Evolutionary conservation across 2,797 vertebrate genomes (phyloP).

Genomic region (Choloepus didactylus): DNA sequence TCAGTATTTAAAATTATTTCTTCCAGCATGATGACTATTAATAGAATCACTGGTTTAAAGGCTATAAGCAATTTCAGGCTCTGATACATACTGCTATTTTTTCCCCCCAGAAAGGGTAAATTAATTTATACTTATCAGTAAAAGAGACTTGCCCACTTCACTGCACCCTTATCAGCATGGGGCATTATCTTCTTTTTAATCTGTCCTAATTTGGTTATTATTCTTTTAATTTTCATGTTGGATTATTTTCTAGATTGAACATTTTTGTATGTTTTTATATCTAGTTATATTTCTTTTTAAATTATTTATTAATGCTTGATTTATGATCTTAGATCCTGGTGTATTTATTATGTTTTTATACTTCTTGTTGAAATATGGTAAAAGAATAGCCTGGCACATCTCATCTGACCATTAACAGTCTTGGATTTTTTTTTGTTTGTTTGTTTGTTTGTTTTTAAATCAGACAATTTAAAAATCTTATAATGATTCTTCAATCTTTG

Average conservation of each 20-base stretch:
- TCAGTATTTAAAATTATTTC: conserved; percentile 48
- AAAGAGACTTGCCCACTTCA: not conserved
- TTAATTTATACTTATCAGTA: conserved; percentile 52
- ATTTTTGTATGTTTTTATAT: conserved; percentile 6
- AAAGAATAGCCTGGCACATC: not conserved
- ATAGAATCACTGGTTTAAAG: conserved; percentile 32
- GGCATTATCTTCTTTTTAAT: conserved; percentile 11
- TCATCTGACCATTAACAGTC: not conserved
- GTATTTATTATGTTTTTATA: not conserved
- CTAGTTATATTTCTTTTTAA: not conserved
- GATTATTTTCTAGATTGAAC: not conserved
- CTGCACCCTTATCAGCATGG: not conserved
- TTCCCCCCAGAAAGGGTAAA: not conserved
- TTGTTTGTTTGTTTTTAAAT: not conserved
- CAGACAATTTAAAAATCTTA: not conserved
- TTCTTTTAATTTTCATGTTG: conserved; percentile 49
- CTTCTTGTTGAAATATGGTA: not conserved
- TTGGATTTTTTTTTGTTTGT: not conserved
- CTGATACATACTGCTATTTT: not conserved
- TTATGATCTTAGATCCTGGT: not conserved
- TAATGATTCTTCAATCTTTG: not conserved
- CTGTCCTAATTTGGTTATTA: conserved; percentile 41
- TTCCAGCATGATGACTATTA: conserved; percentile 26
- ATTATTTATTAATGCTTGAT: not conserved
- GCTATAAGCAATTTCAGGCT: conserved; percentile 13